Evolutionary conservation across 2,888 invertebrate genomes (phyloP).

Genomic region (Nemapogon koenigi): DNA sequence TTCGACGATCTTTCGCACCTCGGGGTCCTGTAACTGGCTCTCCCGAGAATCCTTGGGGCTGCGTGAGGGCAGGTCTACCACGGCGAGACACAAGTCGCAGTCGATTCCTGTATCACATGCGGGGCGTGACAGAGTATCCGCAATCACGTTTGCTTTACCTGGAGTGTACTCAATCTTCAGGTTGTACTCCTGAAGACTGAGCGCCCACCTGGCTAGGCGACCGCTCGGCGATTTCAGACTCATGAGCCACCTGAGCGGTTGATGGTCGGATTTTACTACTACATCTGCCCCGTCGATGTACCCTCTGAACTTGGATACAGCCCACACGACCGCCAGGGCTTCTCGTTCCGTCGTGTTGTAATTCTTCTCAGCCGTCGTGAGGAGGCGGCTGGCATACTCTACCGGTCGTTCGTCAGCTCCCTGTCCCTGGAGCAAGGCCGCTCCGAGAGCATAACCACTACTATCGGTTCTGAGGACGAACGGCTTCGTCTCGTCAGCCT

Average conservation of each 20-base stretch:
- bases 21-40: constrained; percentile 9
- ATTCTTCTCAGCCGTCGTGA: constrained; percentile 9
- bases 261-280: constrained; percentile 36
- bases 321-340: constrained; percentile 18
- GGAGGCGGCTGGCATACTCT: constrained; percentile 16
- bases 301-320: constrained; percentile 29
- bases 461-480: constrained; percentile 22
- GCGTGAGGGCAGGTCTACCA: constrained; percentile 4
- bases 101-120: constrained; percentile 12
- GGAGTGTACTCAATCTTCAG: constrained; percentile 26
- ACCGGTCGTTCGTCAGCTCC: constrained; percentile 19
- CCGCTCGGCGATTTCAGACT: constrained; percentile 28
- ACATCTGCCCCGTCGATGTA: constrained; percentile 33
- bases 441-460: constrained; percentile 22
- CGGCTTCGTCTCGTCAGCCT: constrained; percentile 17
- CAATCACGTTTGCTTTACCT: constrained; percentile 26
- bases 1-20: constrained; percentile 14
- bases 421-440: constrained; percentile 22
- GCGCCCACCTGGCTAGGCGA: constrained; percentile 35
- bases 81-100: constrained; percentile 8
- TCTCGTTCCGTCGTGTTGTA: constrained; percentile 12
- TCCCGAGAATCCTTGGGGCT: constrained; percentile 5
- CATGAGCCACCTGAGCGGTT: constrained; percentile 33
- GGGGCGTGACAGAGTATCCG: constrained; percentile 27
- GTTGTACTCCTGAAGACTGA: constrained; percentile 27